Base-by-base conservation (phyloP, 1,140 invertebrate species). In the Heterodera carotae region DNA sequence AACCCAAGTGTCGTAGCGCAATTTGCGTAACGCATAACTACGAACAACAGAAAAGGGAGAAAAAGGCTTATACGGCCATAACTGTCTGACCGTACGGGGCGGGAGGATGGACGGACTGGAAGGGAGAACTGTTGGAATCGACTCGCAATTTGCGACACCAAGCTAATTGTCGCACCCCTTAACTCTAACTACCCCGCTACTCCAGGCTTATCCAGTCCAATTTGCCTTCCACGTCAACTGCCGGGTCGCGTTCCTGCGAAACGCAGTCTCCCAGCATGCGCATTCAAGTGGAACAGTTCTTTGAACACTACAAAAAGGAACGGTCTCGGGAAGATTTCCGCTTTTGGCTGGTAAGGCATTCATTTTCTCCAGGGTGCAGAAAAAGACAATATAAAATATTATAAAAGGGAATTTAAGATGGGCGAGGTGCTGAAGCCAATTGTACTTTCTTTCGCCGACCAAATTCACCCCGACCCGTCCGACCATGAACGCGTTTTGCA, bases 131-230 rank as follows among this genome's bases (percentile, higher is more conserved):
- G n/a, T n/a, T n/a, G n/a, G n/a, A n/a, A n/a, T n/a, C n/a, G n/a
- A n/a, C n/a, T n/a, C n/a, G n/a, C n/a, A n/a, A n/a, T n/a, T n/a
- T n/a, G n/a, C n/a, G n/a, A n/a, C n/a, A n/a, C n/a, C n/a, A n/a
- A n/a, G n/a, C n/a, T n/a, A n/a, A n/a, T n/a, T n/a, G n/a, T n/a
- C n/a, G n/a, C n/a, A n/a, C n/a, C n/a, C n/a, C n/a, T n/a, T n/a
- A n/a, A n/a, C n/a, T n/a, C 31, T 39, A 60, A 34, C 31, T 7
- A 1, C 39, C 36, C 48, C 12, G 22, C 39, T 64, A 59, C 56
- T 83, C 80, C 62, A 82, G 82, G 43, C 53, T 83, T 15, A 73
- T 83, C 34, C 82, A 83, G 76, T 84, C 82, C 39, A 82, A 82
- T 66, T 75, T 83, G 31, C 82, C 82, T 18, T 77, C 82, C 18